Evolutionary conservation across 2,888 invertebrate genomes (phyloP).

Genomic region (Lepas anatifera): DNA sequence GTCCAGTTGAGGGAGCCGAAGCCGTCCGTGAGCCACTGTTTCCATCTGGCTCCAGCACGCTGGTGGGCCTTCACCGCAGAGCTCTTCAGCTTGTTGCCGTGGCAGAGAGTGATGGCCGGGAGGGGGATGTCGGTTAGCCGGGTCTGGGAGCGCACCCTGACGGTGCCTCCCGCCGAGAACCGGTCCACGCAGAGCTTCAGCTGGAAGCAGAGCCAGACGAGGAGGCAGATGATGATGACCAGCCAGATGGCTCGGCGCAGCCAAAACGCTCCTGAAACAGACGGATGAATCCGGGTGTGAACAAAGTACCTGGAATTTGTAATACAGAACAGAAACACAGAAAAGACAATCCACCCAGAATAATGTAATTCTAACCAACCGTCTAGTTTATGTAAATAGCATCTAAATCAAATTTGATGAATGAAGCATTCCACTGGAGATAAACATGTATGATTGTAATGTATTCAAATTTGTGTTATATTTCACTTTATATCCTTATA

Average conservation of each 20-base stretch:
- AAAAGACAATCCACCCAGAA: too few species aligned
- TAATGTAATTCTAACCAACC: too few species aligned
- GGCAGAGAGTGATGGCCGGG: conserved; percentile 8
- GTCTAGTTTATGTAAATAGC: too few species aligned
- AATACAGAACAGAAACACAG: too few species aligned
- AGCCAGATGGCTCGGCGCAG: not conserved
- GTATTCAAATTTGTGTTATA: too few species aligned
- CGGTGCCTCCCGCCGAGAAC: not conserved
- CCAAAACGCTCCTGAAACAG: not conserved
- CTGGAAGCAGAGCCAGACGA: not conserved
- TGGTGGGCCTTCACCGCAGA: not conserved
- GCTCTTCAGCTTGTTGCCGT: not conserved
- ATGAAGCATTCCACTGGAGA: too few species aligned
- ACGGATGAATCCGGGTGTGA: too few species aligned
- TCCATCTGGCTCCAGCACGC: not conserved
- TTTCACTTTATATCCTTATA: too few species aligned
- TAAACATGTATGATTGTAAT: too few species aligned
- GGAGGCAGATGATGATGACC: not conserved
- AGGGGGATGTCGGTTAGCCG: not conserved
- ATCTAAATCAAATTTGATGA: too few species aligned
- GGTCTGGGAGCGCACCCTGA: not conserved
- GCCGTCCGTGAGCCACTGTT: not conserved
- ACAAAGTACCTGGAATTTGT: too few species aligned
- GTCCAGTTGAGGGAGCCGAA: not conserved
- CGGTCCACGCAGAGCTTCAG: not conserved